These are phyloP conservation scores for Drosophila cognata DNA, from an alignment of 2,888 invertebrate species.

Conservation along the genomic window DNA sequence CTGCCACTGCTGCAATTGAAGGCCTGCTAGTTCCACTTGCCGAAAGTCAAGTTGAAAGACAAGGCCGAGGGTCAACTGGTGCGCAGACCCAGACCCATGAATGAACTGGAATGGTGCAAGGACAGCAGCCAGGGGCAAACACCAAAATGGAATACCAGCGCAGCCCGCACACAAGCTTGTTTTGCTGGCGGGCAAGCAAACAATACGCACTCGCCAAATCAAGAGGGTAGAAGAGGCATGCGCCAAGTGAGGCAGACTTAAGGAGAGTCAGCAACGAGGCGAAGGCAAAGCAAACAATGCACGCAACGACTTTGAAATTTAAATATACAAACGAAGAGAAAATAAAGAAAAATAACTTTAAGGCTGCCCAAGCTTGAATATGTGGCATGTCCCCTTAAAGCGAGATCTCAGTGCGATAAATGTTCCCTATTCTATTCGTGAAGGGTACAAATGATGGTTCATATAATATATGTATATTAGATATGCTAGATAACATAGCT, in stretches of 20 bases:
- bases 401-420: neutral
- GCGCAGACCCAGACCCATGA: constrained; percentile 20
- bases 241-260: neutral
- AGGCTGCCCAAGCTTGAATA: neutral
- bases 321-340: constrained; percentile 26
- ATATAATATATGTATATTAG: neutral
- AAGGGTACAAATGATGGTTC: neutral
- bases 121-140: constrained; percentile 40
- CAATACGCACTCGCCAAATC: constrained; percentile 21
- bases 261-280: neutral
- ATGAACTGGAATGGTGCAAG: constrained; percentile 35
- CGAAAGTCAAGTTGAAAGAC: constrained; percentile 79
- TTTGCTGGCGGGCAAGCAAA: constrained; percentile 46
- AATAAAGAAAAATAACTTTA: neutral
- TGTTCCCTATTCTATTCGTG: neutral
- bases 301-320: constrained; percentile 20
- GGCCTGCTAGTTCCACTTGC: constrained; percentile 51
- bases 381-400: neutral
- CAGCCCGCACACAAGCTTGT: constrained; percentile 51
- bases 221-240: neutral
- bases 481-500: neutral
- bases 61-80: constrained; percentile 67
- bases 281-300: constrained; percentile 39
- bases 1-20: constrained; percentile 8
- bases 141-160: constrained; percentile 35